Conservation (phyloP, 2,888 invertebrate species). For the Cinara cedri region DNA sequence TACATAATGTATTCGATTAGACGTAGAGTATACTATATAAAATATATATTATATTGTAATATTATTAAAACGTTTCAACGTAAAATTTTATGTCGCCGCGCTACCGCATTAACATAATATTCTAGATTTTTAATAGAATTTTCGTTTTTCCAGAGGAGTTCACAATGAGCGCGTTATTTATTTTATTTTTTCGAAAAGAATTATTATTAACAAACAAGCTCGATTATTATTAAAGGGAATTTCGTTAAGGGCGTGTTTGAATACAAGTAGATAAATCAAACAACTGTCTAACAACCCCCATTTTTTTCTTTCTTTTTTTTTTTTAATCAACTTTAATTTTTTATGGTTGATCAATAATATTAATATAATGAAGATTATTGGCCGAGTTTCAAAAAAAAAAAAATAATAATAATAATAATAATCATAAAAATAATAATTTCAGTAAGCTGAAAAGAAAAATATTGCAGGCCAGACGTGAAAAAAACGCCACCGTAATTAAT, state of each 20-base stretch:
- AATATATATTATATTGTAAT: neutral
- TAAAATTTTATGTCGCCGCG: neutral
- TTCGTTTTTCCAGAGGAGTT: neutral
- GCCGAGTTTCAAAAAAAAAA: constrained; percentile 38
- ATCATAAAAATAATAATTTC: constrained; percentile 31
- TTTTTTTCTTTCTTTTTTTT: constrained; percentile 42
- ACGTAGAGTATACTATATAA: neutral
- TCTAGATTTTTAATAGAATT: neutral
- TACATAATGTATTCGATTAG: neutral
- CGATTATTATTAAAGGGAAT: constrained; percentile 27
- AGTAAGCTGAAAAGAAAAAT: constrained; percentile 37
- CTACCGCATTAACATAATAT: neutral
- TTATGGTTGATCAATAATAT: constrained; percentile 42
- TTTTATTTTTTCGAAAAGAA: neutral
- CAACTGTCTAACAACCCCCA: constrained; percentile 50
- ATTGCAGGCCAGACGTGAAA: neutral
- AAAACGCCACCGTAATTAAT: constrained; percentile 29
- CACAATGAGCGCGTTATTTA: neutral
- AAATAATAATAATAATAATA: neutral
- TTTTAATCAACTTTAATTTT: constrained; percentile 14
- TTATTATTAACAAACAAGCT: constrained; percentile 26
- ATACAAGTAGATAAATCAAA: constrained; percentile 53
- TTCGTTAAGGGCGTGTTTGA: constrained; percentile 45
- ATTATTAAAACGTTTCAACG: neutral
- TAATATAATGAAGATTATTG: constrained; percentile 43